Conservation (phyloP, 2,797 vertebrate genomes). For the Danio choprae region DNA sequence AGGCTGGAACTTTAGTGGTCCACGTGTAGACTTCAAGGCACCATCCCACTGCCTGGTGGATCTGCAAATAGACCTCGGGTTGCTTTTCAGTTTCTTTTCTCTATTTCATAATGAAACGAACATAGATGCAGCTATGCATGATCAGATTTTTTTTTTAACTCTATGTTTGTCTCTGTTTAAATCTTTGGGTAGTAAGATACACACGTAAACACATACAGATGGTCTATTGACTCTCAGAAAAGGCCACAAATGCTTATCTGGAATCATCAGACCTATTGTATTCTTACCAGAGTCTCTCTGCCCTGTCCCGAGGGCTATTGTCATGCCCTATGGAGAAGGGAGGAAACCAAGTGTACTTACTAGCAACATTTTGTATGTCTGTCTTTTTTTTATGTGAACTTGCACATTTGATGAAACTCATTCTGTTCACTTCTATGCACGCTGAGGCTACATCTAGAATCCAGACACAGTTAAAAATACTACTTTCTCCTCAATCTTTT, state of each 20-base stretch:
- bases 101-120: not conserved
- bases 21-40: slow-evolving; percentile 67
- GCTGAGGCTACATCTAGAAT: not conserved
- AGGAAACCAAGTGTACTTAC: slow-evolving; percentile 26
- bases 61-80: slow-evolving; percentile 53
- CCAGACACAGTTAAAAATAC: too few species aligned
- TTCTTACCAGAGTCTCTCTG: slow-evolving; percentile 62
- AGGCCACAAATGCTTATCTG: slow-evolving; percentile 54
- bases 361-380: slow-evolving; percentile 31
- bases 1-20: slow-evolving; percentile 61
- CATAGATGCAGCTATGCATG: not conserved
- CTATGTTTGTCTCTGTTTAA: slow-evolving; percentile 19
- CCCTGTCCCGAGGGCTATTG: slow-evolving; percentile 57
- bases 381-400: not conserved
- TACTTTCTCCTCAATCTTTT: too few species aligned
- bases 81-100: not conserved
- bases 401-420: not conserved
- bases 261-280: slow-evolving; percentile 61
- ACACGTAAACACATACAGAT: slow-evolving; percentile 50
- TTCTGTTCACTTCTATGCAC: not conserved
- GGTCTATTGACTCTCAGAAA: slow-evolving; percentile 37
- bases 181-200: not conserved
- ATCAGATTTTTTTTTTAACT: slow-evolving; percentile 2
- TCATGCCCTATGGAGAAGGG: slow-evolving; percentile 22
- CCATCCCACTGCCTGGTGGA: slow-evolving; percentile 55